Percentiles rank a stretch among this genome's conserved stretches.
Conservation (phyloP, 2,797 vertebrate species). For the Intellagama lesueurii region DNA sequence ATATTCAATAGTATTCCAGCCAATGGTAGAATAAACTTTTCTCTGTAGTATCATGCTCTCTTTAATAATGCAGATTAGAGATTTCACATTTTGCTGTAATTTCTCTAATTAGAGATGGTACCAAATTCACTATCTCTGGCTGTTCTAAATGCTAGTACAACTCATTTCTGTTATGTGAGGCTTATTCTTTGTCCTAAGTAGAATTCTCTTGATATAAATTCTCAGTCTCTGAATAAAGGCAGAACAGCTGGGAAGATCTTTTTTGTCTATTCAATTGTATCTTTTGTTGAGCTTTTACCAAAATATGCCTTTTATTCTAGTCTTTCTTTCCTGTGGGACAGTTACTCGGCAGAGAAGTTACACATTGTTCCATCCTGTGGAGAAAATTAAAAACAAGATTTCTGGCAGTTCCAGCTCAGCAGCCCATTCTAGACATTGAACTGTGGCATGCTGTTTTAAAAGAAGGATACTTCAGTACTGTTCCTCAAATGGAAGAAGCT, state of each 20-base stretch:
- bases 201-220: conserved; percentile 62
- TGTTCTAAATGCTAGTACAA: conserved; percentile 24
- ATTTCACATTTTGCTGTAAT: conserved; percentile 21
- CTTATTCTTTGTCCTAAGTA: conserved; percentile 37
- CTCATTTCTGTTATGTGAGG: not conserved
- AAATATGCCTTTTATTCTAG: conserved; percentile 68
- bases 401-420: conserved; percentile 64
- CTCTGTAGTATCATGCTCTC: not conserved
- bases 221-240: conserved; percentile 51
- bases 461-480: conserved; percentile 59
- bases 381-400: conserved; percentile 76
- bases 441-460: conserved; percentile 72
- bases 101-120: conserved; percentile 50
- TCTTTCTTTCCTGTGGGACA: conserved; percentile 63
- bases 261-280: conserved; percentile 36
- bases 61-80: not conserved
- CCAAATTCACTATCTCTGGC: conserved; percentile 39
- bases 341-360: conserved; percentile 70
- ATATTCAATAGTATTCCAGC: no score
- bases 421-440: conserved; percentile 67
- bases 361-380: conserved; percentile 69
- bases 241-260: conserved; percentile 38
- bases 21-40: not conserved
- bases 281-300: conserved; percentile 59
- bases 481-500: conserved; percentile 70